These are phyloP conservation scores for Metellina segmentata DNA, from an alignment of 2,888 invertebrate species.

Conservation along the genomic window DNA sequence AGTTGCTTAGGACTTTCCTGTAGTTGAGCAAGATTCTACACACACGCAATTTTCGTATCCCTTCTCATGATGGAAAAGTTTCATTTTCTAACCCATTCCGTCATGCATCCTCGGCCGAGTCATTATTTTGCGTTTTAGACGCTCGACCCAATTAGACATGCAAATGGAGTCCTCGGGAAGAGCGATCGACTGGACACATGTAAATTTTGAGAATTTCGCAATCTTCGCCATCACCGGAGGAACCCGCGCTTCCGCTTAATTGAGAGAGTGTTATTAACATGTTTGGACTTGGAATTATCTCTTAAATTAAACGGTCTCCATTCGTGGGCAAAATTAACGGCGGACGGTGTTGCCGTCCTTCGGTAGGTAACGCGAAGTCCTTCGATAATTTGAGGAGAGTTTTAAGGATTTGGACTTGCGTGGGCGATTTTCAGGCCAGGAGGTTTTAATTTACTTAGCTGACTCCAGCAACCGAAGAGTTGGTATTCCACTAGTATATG, in stretches of 20 bases:
- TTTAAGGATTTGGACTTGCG: background rate
- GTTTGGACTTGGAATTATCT: conserved; percentile 47
- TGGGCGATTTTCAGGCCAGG: background rate
- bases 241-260: conserved; percentile 39
- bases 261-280: conserved; percentile 59
- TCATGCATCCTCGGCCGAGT: background rate
- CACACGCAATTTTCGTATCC: background rate
- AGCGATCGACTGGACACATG: conserved; percentile 28
- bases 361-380: background rate
- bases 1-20: background rate
- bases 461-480: no score
- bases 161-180: conserved; percentile 4
- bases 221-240: conserved; percentile 14
- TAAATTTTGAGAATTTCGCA: conserved; percentile 34
- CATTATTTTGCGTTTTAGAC: conserved; percentile 35
- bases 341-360: background rate
- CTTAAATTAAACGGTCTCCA: conserved; percentile 39
- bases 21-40: background rate
- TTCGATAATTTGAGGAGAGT: background rate
- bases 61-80: background rate
- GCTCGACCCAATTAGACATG: conserved; percentile 29
- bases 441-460: background rate
- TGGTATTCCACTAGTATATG: no score
- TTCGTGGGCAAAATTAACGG: conserved; percentile 1
- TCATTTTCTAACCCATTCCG: background rate